A percentile compares a stretch with the other conserved stretches of the same genome.
Evolutionary conservation across 2,113 vertebrate species (phyloP).

Genomic region (Taurulus bubalis): DNA sequence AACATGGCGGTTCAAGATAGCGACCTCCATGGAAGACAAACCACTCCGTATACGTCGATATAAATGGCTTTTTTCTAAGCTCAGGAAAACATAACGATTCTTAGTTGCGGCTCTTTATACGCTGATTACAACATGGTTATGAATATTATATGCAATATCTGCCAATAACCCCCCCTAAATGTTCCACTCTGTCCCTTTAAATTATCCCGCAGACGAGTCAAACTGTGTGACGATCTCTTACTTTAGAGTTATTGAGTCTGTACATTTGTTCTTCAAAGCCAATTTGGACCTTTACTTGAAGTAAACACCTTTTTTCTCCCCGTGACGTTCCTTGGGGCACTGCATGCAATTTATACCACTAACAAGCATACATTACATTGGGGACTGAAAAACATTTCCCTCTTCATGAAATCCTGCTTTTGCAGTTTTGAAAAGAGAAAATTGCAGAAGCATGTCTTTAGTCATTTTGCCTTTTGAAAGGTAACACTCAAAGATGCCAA

Average conservation of each 20-base stretch:
- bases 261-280: constrained; percentile 15
- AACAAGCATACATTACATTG: constrained; percentile 52
- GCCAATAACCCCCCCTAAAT: neutral
- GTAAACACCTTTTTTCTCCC: constrained; percentile 35
- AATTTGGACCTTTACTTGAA: constrained; percentile 41
- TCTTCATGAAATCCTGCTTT: constrained; percentile 48
- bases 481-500: constrained; percentile 39
- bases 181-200: neutral
- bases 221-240: constrained; percentile 3
- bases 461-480: constrained; percentile 46
- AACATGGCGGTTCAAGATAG: no score
- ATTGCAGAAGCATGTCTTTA: constrained; percentile 30
- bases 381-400: constrained; percentile 47
- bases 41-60: no score
- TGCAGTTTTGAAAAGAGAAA: constrained; percentile 47
- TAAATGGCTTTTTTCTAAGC: no score
- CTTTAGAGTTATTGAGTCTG: constrained; percentile 17
- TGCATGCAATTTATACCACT: constrained; percentile 46
- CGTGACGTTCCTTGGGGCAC: constrained; percentile 13
- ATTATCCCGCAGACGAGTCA: constrained; percentile 20
- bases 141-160: neutral
- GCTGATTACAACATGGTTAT: no score
- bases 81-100: no score
- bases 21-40: no score
- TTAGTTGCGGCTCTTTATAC: no score